Conservation (phyloP, 2,113 vertebrate genomes). For the Puffinus mauretanicus region DNA sequence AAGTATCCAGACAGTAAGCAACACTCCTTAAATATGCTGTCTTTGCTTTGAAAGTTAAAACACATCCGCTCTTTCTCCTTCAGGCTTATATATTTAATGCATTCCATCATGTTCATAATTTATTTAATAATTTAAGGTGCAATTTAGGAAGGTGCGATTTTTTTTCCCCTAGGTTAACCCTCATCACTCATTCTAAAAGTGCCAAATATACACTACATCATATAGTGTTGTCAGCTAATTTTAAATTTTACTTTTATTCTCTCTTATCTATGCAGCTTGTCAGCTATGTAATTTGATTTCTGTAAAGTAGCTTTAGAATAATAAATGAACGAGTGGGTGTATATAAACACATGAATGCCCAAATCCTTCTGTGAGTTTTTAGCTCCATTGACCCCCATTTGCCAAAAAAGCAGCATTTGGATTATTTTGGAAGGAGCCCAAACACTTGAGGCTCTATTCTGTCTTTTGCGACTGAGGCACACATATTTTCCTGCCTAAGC, state of each 20-base stretch:
- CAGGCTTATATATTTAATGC: slow-evolving; percentile 53
- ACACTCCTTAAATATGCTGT: not conserved
- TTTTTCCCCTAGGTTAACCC: slow-evolving; percentile 7
- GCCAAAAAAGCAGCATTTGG: slow-evolving; percentile 65
- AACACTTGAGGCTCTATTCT: slow-evolving; percentile 68
- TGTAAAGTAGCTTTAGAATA: slow-evolving; percentile 71
- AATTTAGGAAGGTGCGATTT: slow-evolving; percentile 46
- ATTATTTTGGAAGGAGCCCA: slow-evolving; percentile 71
- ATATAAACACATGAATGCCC: slow-evolving; percentile 67
- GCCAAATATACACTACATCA: slow-evolving; percentile 26
- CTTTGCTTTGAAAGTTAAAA: slow-evolving; percentile 53
- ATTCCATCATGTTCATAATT: slow-evolving; percentile 47
- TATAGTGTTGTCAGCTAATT: slow-evolving; percentile 58
- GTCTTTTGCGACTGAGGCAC: slow-evolving; percentile 51
- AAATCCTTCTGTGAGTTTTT: slow-evolving; percentile 71
- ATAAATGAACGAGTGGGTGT: slow-evolving; percentile 67
- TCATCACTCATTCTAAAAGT: slow-evolving; percentile 37
- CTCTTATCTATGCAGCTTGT: slow-evolving; percentile 68
- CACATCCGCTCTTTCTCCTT: not conserved
- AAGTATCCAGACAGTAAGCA: slow-evolving; percentile 81
- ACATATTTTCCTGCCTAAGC: slow-evolving; percentile 65
- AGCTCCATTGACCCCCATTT: slow-evolving; percentile 67
- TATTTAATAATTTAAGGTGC: slow-evolving; percentile 63
- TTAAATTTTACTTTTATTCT: slow-evolving; percentile 62
- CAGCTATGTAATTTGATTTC: slow-evolving; percentile 73